phyloP scores from a whole-genome alignment of 2,797 vertebrate genomes.

The Myripristis jacobus region DNA sequence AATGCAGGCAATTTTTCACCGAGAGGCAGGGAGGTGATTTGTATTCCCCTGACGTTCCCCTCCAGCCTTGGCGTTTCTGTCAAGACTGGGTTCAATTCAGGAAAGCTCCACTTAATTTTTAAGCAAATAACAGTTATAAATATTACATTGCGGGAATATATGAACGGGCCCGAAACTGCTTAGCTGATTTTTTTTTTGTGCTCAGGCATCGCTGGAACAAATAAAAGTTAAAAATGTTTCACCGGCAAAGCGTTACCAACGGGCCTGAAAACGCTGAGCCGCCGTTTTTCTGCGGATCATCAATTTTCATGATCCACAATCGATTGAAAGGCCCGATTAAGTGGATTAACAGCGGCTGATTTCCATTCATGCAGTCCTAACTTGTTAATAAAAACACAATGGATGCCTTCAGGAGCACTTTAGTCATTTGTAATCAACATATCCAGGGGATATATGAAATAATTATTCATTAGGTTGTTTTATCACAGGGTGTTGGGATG shows the following conservation, averaged over 20 bases:
- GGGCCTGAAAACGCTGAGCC: slow-evolving; percentile 10
- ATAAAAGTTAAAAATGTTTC: slow-evolving; percentile 27
- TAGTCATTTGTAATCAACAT: slow-evolving; percentile 47
- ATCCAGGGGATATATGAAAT: slow-evolving; percentile 41
- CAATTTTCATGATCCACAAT: slow-evolving; percentile 6
- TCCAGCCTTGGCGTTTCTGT: slow-evolving; percentile 47
- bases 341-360: slow-evolving; percentile 14
- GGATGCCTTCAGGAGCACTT: slow-evolving; percentile 36
- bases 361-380: slow-evolving; percentile 11
- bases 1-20: slow-evolving; percentile 34
- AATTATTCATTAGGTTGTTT: slow-evolving; percentile 41
- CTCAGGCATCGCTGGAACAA: slow-evolving; percentile 15
- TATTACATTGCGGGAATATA: slow-evolving; percentile 53
- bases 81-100: slow-evolving; percentile 58
- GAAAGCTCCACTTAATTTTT: slow-evolving; percentile 59
- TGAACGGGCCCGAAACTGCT: slow-evolving; percentile 31
- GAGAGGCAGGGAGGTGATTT: slow-evolving; percentile 46
- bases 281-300: slow-evolving; percentile 3
- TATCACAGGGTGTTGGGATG: slow-evolving; percentile 1
- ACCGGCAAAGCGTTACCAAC: neutral
- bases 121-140: slow-evolving; percentile 61
- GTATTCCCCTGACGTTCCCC: slow-evolving; percentile 50
- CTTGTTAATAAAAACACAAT: slow-evolving; percentile 36
- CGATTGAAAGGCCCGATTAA: slow-evolving; percentile 7
- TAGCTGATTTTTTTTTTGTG: slow-evolving; percentile 17